A percentile compares a stretch with the other conserved stretches of the same genome.
These are phyloP conservation scores for Chaetogeoica ovagalla DNA, from an alignment of 2,888 invertebrate genomes.

Conservation along the genomic window DNA sequence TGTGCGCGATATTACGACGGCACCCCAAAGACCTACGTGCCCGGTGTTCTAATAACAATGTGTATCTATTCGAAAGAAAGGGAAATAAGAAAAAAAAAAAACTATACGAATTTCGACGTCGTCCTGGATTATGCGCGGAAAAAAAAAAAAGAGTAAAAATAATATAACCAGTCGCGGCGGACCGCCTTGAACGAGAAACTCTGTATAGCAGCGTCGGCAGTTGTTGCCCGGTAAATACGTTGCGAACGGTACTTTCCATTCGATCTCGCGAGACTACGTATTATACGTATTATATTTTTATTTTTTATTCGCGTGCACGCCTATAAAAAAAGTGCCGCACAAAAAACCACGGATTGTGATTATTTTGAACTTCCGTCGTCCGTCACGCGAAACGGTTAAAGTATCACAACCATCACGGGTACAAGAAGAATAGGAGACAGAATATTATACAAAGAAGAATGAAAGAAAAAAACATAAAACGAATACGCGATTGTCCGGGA, in stretches of 20 bases:
- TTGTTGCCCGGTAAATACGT: not conserved
- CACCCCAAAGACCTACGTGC: not conserved
- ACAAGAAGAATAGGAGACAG: too few relatives aligned
- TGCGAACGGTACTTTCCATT: conserved; percentile 45
- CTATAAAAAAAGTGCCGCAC: too few relatives aligned
- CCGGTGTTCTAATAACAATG: too few relatives aligned
- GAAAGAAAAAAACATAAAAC: not conserved
- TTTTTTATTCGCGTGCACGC: too few relatives aligned
- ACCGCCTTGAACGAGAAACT: conserved; percentile 48
- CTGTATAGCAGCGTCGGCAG: not conserved
- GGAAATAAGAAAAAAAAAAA: conserved; percentile 30
- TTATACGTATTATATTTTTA: not conserved
- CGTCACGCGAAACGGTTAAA: not conserved
- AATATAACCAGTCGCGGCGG: conserved; percentile 41
- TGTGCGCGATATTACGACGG: not conserved
- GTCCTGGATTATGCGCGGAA: conserved; percentile 10
- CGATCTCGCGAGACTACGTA: not conserved
- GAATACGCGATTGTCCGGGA: conserved; percentile 1
- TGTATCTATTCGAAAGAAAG: conserved; percentile 24
- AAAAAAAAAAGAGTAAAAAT: conserved; percentile 33
- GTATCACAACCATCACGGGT: too few relatives aligned
- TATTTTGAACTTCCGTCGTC: not conserved
- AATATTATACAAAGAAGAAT: too few relatives aligned
- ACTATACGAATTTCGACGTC: not conserved
- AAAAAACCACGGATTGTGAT: too few relatives aligned